Evolutionary conservation across 2,113 vertebrate genomes (phyloP), one percentile per base, ranked within the genome.

Genomic region (Zosterops hypoxanthus): DNA sequence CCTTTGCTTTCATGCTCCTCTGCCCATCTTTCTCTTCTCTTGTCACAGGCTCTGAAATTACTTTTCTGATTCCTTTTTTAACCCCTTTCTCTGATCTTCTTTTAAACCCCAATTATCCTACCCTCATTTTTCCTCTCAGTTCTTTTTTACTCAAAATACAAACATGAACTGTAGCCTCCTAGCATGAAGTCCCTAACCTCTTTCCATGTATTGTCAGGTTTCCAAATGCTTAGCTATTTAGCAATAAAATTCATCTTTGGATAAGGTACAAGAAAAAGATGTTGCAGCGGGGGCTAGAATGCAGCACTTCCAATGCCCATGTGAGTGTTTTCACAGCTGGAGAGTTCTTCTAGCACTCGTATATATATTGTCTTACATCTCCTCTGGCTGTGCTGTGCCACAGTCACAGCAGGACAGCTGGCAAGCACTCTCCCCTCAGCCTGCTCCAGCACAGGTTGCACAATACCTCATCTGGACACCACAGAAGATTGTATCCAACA

Each of bases 1-100:
- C 89, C 59, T 82, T 78, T 79, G 47, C 86, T 95, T 89, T 96
- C 76, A 83, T 88, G 76, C 59, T 94, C 15, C 46, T 90, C 90
- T 82, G 41, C 59, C 76, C 63, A 66, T 78, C 55, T 21, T 82
- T 79, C 71, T 87, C 46, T 86, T 61, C 55, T 88, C n/a, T 82
- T 70, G 50, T 85, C 66, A 72, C 53, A 50, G 73, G 70, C 56
- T 79, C 60, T 82, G 77, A 89, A 86, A 95, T 75, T 1, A 52
- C 57, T 92, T 82, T 81, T 86, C 44, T 82, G 29, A 76, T 91
- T 91, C 50, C 34, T 57, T 94, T 84, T 68, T 91, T 92, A 94
- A 94, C 84, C 66, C 84, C 26, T 94, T 85, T 57, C 13, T 68
- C 70, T 94, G 61, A 77, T 91, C 28, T 65, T 80, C 34, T 87